A percentile compares a stretch with the other conserved stretches of the same genome.
These are phyloP conservation scores for Pseudomugil gertrudae DNA, from an alignment of 2,797 vertebrate species.

Conservation along the genomic window DNA sequence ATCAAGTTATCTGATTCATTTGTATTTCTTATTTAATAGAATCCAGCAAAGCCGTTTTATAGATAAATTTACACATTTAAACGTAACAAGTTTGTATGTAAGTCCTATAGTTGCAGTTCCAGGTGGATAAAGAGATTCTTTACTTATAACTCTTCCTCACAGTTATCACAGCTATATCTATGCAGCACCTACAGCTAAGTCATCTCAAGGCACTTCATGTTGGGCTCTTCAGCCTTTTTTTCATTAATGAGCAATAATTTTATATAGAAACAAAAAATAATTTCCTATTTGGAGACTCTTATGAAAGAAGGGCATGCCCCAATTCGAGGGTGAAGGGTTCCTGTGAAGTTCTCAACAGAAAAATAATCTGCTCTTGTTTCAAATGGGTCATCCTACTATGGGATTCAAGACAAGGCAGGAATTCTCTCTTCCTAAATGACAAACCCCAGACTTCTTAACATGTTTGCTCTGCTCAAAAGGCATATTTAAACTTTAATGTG, in stretches of 20 bases:
- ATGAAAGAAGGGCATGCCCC: conserved; percentile 22
- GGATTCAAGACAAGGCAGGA: conserved; percentile 34
- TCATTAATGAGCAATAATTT: neutral
- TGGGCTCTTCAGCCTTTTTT: conserved; percentile 10
- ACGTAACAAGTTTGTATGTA: too few species aligned
- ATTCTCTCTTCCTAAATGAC: conserved; percentile 7
- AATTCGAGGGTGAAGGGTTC: conserved; percentile 29
- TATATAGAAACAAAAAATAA: conserved; percentile 46
- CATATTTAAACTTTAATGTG: conserved; percentile 10
- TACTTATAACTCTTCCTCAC: neutral
- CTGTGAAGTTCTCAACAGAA: conserved; percentile 28
- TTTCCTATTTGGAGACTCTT: conserved; percentile 47
- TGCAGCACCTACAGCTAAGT: too few species aligned
- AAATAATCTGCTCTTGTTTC: conserved; percentile 35
- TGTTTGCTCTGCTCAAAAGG: conserved; percentile 18
- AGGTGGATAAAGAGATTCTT: neutral
- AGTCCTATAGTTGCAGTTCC: too few species aligned
- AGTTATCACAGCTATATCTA: too few species aligned
- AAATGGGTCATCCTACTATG: conserved; percentile 27
- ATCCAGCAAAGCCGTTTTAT: neutral
- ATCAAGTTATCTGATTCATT: neutral
- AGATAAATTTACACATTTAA: too few species aligned
- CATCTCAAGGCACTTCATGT: too few species aligned
- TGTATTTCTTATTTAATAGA: neutral
- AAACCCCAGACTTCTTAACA: conserved; percentile 7